Conservation (phyloP, 2,888 invertebrate species). For the Strigamia maritima region DNA sequence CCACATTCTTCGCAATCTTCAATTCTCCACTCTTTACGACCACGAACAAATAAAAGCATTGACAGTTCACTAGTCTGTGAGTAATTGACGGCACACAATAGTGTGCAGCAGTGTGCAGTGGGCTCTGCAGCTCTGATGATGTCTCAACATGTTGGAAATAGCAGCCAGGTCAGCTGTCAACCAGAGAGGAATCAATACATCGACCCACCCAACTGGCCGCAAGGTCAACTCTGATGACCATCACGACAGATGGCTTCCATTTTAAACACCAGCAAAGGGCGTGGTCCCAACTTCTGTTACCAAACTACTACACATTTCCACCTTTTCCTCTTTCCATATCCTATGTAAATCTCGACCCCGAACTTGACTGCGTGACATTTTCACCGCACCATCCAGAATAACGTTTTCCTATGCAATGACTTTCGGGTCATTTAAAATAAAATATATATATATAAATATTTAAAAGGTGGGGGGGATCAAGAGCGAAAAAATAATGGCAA, state of each 20-base stretch:
- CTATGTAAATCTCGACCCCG: background rate
- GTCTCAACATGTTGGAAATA: conserved; percentile 34
- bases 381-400: background rate
- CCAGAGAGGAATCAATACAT: conserved; percentile 24
- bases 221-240: conserved; percentile 26
- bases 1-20: background rate
- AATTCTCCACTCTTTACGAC: background rate
- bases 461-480: background rate
- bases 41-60: background rate
- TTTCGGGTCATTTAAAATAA: background rate
- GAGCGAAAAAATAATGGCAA: background rate
- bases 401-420: background rate
- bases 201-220: conserved; percentile 22
- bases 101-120: background rate
- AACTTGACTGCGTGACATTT: background rate
- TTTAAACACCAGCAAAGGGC: conserved; percentile 28
- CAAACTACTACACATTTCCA: conserved; percentile 4
- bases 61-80: background rate
- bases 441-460: background rate
- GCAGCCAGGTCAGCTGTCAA: conserved; percentile 30
- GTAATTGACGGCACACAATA: conserved; percentile 21
- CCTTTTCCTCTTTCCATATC: background rate
- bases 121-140: conserved; percentile 2
- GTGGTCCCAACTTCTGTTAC: conserved; percentile 23
- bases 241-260: conserved; percentile 22